Base-by-base conservation (phyloP, 2,888 invertebrate species). In the Scaptomyza polygonia region DNA sequence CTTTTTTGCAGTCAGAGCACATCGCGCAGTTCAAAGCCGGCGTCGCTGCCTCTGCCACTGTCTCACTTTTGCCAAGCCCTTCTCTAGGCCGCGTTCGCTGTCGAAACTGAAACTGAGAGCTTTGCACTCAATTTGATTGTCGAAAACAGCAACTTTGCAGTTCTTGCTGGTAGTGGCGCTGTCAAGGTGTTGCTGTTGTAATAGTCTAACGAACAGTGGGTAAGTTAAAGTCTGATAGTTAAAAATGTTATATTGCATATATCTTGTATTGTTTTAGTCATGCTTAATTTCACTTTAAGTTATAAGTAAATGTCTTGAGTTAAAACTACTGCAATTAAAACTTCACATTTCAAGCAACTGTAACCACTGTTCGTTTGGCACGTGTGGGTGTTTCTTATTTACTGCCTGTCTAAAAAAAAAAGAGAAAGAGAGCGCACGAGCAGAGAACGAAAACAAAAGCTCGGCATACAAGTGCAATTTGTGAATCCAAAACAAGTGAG, bases 1-100 rank as follows among this genome's bases (percentile, higher is more conserved):
- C 73, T 82, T 86, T 79, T 86, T 87, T 87, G 87, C 86, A 87
- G 86, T 80, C 87, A 72, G 72, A 77, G 76, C 87, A 80, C 73
- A 73, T 73, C 73, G 54, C 77, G 48, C 70, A 73, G 68, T 79
- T 77, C 66, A 72, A 79, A 79, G 75, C 59, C 70, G 45, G 52
- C 74, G 54, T 64, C 64, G 42, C 45, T 48, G 62, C 12, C 12
- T 25, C 43, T 21, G 40, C 29, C 48, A n/a, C 34, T 54, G 47
- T 18, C 65, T 47, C 39, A 18, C 30, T 30, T 12, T 32, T 52
- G 43, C 65, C 25, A 54, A 69, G 68, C 69, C 61, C 72, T 63
- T 61, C 77, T 67, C 72, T 77, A 67, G 74, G 74, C 68, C 63
- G 74, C 61, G 68, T 42, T 48, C 72, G 73, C 65, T 58, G 63